Conservation (phyloP, 2,888 invertebrate genomes). For the Chrysomela aeneicollis region DNA sequence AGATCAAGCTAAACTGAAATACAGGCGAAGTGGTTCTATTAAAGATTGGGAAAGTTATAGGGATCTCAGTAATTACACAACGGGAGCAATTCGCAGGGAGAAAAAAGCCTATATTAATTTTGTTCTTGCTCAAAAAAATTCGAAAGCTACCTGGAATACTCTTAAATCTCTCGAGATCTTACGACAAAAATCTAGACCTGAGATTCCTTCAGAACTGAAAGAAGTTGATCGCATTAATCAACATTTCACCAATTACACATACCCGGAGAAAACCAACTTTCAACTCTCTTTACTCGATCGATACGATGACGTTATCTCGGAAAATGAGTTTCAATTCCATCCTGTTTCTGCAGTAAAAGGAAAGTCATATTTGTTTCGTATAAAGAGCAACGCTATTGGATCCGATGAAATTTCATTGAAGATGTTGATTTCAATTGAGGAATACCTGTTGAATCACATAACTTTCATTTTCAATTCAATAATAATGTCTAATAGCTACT, state of each 20-base stretch:
- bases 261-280: background rate
- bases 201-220: background rate
- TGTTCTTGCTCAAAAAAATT: background rate
- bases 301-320: background rate
- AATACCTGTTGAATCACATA: conserved; percentile 7
- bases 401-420: conserved; percentile 12
- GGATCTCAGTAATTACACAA: no score
- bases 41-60: no score
- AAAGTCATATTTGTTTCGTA: background rate
- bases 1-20: no score
- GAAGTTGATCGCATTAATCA: background rate
- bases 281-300: background rate
- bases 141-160: background rate
- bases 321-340: background rate
- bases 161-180: background rate
- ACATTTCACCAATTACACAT: background rate
- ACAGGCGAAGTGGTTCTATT: no score
- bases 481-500: background rate
- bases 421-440: conserved; percentile 2
- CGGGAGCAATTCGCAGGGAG: no score
- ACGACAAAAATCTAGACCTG: background rate
- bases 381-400: conserved; percentile 12
- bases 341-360: background rate
- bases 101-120: no score
- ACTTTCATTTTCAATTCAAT: conserved; percentile 18